Base-by-base conservation (phyloP, 2,888 invertebrate species). In the Sphaeridia pumilis region DNA sequence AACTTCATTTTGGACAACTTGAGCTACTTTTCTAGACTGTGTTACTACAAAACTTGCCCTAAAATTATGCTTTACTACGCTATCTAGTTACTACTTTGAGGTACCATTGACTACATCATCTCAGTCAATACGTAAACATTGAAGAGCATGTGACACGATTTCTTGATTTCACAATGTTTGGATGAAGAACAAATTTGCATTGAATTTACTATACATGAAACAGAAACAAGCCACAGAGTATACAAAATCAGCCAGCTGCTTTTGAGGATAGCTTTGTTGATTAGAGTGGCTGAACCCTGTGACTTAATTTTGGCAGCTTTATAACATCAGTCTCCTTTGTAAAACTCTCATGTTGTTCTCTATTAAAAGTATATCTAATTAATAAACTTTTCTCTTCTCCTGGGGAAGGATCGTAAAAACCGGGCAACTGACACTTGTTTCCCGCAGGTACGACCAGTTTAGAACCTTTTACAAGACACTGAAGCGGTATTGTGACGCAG, bases 331-430 rank as follows among this genome's bases (percentile, higher is more conserved):
- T 79, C 69, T 97, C 95, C 57, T 78, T 74, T 50, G 92, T 74
- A 36, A 83, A 80, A 66, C 86, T 82, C 67, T 83, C 79, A 69
- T 92, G 85, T n/a, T 79, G 74, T 68, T 80, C 79, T 67, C 81
- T 81, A 65, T 84, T 82, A 74, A 83, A 93, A 68, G 80, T 78
- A 73, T 97, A 97, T 66, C 86, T 81, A 60, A 97, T 78, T 49
- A 82, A 80, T 24, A 97, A 74, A 66, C 80, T 80, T 71, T 97
- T 97, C 27, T 87, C 83, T 66, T 95, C 93, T 1, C 93, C 92
- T 49, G 87, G 79, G 62, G 90, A 89, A 0, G 94, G 92, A 72
- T 98, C 97, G 72, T 86, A 97, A 73, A 97, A 97, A 27, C 97
- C 97, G 12, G 95, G 89, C 58, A 97, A 72, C 69, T 54, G 53